A percentile compares a stretch with the other conserved stretches of the same genome.
Evolutionary conservation across 2,113 vertebrate species (phyloP).

Genomic region (Plestiodon gilberti): DNA sequence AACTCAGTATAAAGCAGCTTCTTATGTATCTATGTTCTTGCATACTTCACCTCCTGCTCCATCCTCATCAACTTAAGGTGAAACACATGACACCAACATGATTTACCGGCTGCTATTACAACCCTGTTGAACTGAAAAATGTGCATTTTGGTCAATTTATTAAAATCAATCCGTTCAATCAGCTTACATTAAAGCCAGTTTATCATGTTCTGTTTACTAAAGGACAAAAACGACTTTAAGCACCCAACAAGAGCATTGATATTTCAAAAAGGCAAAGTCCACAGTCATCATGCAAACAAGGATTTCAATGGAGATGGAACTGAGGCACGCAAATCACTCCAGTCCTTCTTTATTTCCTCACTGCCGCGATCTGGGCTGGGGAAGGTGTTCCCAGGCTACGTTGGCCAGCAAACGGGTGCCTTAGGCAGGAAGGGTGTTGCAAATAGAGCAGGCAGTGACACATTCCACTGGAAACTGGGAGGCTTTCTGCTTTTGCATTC

Average conservation of each 20-base stretch:
- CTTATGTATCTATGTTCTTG: background rate
- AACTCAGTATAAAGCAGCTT: too few species aligned
- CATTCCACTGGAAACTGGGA: background rate
- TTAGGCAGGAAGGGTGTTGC: background rate
- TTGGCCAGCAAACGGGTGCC: background rate
- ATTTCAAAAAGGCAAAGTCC: background rate
- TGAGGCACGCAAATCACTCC: background rate
- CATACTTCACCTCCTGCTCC: background rate
- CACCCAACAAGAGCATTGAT: background rate
- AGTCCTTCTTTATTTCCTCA: accelerated
- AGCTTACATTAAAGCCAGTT: background rate
- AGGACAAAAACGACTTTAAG: background rate
- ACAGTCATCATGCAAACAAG: background rate
- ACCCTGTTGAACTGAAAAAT: background rate
- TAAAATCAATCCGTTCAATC: conserved; percentile 7
- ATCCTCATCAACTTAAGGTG: background rate
- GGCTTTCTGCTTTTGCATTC: conserved; percentile 33
- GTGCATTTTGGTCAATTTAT: background rate
- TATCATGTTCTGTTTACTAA: background rate
- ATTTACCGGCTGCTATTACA: background rate
- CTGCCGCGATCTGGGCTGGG: background rate
- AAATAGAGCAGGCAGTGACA: accelerated
- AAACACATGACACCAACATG: background rate
- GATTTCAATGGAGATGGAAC: background rate
- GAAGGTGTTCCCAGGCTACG: background rate